Evolutionary conservation across 2,113 vertebrate genomes (phyloP), one percentile per base, ranked within the genome.

Genomic region (Glaucidium brasilianum): DNA sequence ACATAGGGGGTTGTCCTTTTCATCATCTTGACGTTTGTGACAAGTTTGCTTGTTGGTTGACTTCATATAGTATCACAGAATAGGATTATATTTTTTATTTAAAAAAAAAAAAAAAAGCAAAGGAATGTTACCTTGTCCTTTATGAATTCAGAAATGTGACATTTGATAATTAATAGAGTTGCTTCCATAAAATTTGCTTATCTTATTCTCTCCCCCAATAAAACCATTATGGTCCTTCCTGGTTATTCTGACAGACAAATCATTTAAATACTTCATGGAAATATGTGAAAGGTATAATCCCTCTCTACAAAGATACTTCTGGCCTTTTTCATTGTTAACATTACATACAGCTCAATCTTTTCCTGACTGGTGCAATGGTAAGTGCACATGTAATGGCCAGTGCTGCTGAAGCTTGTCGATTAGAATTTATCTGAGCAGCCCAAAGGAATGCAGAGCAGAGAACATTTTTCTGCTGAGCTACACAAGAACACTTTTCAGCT

Each of bases 401-500:
- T 43, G 59, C 59, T 80, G 79, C 75, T 77, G 52, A 80, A 90
- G 56, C 45, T 67, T 88, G 80, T 89, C 34, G 0, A 63, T 88
- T 88, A 77, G 82, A 77, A 94, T 92, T 95, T 92, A 79, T 94
- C 72, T 62, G n/a, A 82, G 59, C 72, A 83, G 37, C 19, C 55
- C 89, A 83, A 63, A 83, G 37, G 55, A 92, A 52, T 73, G 75
- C 58, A 79, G 32, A 88, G 41, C 75, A 88, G n/a, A 74, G 45
- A 94, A 71, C 37, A 77, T 84, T 90, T 92, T 95, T 92, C 92
- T 93, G 95, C 92, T 95, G 94, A 94, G 78, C 72, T 90, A 63
- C 55, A 60, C 55, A 92, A 50, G 72, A 96, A 59, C 26, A 29
- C 53, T 68, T 59, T 74, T 63, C 55, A 88, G 45, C 32, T 82